These are phyloP conservation scores for Drosophila pallidifrons DNA, from an alignment of 1,140 invertebrate genomes.

Conservation along the genomic window DNA sequence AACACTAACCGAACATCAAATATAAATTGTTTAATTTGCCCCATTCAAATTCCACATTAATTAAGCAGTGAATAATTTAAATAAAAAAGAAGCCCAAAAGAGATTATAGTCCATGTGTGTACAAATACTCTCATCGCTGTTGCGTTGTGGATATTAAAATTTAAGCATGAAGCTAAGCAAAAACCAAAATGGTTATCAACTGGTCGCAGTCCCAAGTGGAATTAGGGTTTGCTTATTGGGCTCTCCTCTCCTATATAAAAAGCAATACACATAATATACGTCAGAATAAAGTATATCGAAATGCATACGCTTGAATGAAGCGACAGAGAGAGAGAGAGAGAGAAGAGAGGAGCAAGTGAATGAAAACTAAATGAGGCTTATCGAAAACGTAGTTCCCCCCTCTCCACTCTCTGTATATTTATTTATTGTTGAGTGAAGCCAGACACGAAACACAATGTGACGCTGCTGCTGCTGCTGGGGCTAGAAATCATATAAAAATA, in stretches of 20 bases:
- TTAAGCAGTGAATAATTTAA: constrained; percentile 43
- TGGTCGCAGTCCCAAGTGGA: constrained; percentile 1
- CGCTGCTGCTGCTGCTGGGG: not conserved
- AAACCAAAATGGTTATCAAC: constrained; percentile 26
- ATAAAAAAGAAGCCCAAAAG: constrained; percentile 18
- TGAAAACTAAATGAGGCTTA: constrained; percentile 80
- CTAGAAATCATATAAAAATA: constrained; percentile 55
- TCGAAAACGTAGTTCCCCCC: constrained; percentile 43
- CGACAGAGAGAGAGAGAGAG: constrained; percentile 3
- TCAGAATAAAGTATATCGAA: constrained; percentile 42
- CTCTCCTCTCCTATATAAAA: not conserved
- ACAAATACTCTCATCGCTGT: not conserved
- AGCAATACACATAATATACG: not conserved
- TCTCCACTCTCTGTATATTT: not conserved
- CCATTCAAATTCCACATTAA: constrained; percentile 32
- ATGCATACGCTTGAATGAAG: constrained; percentile 59
- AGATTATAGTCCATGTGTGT: constrained; percentile 30
- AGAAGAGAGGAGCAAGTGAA: constrained; percentile 50
- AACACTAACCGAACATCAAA: not conserved
- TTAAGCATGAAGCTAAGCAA: constrained; percentile 25
- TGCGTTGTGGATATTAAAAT: constrained; percentile 13
- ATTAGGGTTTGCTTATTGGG: not conserved
- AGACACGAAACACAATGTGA: constrained; percentile 38
- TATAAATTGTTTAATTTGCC: constrained; percentile 44
- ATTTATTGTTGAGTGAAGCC: constrained; percentile 3